A percentile compares a stretch with the other conserved stretches of the same genome.
Evolutionary conservation across 2,888 invertebrate species (phyloP).

Genomic region (Thymelicus lineola): DNA sequence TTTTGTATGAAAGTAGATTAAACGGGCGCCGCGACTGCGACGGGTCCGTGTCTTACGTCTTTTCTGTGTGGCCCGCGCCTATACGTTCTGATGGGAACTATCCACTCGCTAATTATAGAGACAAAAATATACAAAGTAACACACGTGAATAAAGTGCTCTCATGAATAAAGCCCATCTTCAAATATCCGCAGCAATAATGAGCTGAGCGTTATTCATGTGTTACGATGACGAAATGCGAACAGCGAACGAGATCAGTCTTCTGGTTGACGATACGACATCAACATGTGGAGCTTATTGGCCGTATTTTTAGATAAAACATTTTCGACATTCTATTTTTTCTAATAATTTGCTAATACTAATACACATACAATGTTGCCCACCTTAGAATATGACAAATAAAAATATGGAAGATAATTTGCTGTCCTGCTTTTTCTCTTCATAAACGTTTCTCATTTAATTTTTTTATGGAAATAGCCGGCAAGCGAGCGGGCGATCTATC

Average conservation of each 20-base stretch:
- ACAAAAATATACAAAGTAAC: constrained; percentile 36
- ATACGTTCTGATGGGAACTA: constrained; percentile 6
- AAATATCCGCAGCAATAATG: constrained; percentile 65
- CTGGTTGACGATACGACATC: constrained; percentile 56
- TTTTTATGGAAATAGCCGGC: too few relatives aligned
- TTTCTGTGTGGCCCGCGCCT: too few relatives aligned
- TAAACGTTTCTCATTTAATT: too few relatives aligned
- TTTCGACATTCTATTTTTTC: not conserved
- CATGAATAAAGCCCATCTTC: constrained; percentile 66
- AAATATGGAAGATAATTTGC: too few relatives aligned
- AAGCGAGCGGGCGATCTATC: too few relatives aligned
- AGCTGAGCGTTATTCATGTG: constrained; percentile 66
- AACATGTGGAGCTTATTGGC: constrained; percentile 50
- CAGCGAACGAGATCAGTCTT: constrained; percentile 58
- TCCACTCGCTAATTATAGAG: constrained; percentile 28
- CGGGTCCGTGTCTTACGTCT: too few relatives aligned
- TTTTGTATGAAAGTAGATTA: too few relatives aligned
- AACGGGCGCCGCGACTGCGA: too few relatives aligned
- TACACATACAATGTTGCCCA: too few relatives aligned
- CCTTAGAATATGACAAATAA: too few relatives aligned
- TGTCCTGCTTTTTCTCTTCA: too few relatives aligned
- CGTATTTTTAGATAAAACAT: not conserved
- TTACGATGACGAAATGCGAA: constrained; percentile 62
- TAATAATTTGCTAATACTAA: too few relatives aligned
- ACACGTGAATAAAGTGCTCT: constrained; percentile 49